Base-by-base conservation (phyloP, 2,888 invertebrate species). In the Parnassius apollo region DNA sequence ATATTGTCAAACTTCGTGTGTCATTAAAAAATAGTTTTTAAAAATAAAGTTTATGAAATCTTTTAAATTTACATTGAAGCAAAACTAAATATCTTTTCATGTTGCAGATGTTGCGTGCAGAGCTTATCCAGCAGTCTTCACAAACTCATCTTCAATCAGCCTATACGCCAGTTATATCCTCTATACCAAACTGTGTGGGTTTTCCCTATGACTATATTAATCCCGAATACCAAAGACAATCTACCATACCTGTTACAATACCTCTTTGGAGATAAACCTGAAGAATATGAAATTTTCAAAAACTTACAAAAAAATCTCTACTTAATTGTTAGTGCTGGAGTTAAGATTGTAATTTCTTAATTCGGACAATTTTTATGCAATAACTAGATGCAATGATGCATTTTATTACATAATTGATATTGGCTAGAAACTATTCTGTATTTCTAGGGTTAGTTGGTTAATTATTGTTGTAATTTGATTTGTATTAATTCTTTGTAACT, bases 51-150 rank as follows among this genome's bases (percentile, higher is more conserved):
- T 18, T 1, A 18, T 18, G 18, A 18, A 18, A 18, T 18, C 18
- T 18, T 18, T 18, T 18, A 18, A 18, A 7, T 25, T 35, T 35
- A 35, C 35, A 35, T 35, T 0, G 1, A 7, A 7, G 7, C 7
- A 35, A 3, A 35, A 4, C 35, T 7, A 35, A 25, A 35, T 35
- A 35, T 35, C 1, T 2, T 60, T 50, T 48, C 44, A 44, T 57
- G 44, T 78, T 82, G 0, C 80, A 90, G 90, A 72, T 75, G 60
- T 71, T 88, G 11, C 75, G 78, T 53, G 67, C 77, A 0, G 80
- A 87, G 50, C 57, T 76, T 18, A 76, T 82, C 18, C 83, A 82
- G 65, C 78, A 76, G 35, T 71, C 85, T 0, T 65, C 78, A 1
- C 70, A 72, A 0, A 64, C 74, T 0, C 71, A 77, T 0, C 64